Percentiles rank a stretch among this genome's conserved stretches.
Evolutionary conservation across 35 echinoderm and acorn worm species (phyloP).

Genomic region (Ophioderma brevispina): DNA sequence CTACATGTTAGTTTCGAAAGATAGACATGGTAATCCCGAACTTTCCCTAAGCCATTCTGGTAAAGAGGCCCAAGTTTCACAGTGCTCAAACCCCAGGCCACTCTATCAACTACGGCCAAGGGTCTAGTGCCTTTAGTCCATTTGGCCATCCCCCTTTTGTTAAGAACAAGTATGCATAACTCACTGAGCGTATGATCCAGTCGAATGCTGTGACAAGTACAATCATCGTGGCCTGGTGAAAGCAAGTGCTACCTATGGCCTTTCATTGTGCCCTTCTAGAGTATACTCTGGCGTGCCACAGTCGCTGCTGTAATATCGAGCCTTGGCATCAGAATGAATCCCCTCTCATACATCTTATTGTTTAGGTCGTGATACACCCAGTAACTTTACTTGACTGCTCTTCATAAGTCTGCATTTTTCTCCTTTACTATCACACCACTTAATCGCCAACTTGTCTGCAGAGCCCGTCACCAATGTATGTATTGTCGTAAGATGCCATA

Average conservation of each 20-base stretch:
- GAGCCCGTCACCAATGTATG: slow-evolving; percentile 47
- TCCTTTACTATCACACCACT: slow-evolving; percentile 70
- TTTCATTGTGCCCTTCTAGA: slow-evolving; percentile 69
- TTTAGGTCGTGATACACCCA: slow-evolving; percentile 71
- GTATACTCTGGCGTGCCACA: slow-evolving; percentile 54
- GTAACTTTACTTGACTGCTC: slow-evolving; percentile 74
- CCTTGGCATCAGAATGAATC: slow-evolving; percentile 72
- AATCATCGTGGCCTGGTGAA: slow-evolving; percentile 91
- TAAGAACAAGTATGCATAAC: too few species aligned
- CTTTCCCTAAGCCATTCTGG: too few species aligned
- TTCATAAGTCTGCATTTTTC: slow-evolving; percentile 65
- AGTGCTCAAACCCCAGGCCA: too few species aligned
- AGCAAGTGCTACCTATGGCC: slow-evolving; percentile 58
- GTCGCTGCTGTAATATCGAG: slow-evolving; percentile 68
- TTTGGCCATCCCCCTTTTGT: too few species aligned
- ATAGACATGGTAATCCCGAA: too few species aligned
- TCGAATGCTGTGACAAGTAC: slow-evolving; percentile 82
- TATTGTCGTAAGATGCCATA: slow-evolving; percentile 41
- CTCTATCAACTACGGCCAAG: too few species aligned
- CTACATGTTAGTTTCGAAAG: too few species aligned
- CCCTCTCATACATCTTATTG: slow-evolving; percentile 56
- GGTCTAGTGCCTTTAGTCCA: too few species aligned
- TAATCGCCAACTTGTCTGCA: slow-evolving; percentile 61
- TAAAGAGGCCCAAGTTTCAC: too few species aligned
- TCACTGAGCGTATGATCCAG: slow-evolving; percentile 87